phyloP scores from a whole-genome alignment of 2,797 vertebrate genomes.

The Chiloscyllium punctatum region DNA sequence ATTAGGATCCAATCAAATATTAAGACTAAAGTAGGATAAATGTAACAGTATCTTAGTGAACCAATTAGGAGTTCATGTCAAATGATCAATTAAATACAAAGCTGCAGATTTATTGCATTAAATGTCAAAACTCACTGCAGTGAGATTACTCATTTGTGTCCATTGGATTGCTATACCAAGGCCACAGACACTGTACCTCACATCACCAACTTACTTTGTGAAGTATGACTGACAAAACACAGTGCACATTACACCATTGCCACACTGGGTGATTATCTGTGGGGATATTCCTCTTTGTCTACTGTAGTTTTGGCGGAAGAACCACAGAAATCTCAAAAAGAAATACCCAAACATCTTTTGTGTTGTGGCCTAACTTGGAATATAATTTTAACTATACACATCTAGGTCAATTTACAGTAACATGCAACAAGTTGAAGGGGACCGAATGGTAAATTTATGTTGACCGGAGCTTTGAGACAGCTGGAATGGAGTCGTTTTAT shows the following conservation, averaged over 20 bases:
- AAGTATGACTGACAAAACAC: background rate
- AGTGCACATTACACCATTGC: background rate
- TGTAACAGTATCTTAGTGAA: background rate
- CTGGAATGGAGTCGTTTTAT: too few relatives aligned
- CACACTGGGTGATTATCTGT: background rate
- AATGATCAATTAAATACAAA: background rate
- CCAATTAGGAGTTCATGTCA: background rate
- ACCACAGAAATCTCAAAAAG: background rate
- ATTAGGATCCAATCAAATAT: background rate
- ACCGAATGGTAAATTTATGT: too few relatives aligned
- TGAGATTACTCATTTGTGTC: background rate
- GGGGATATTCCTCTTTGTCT: background rate
- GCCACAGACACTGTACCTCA: background rate
- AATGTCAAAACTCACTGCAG: background rate
- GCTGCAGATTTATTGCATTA: background rate
- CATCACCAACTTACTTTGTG: background rate
- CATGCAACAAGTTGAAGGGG: too few relatives aligned
- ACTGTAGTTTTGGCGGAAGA: background rate
- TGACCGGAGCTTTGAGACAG: too few relatives aligned
- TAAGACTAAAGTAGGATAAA: too few relatives aligned
- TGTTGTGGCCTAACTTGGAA: background rate
- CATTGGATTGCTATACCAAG: background rate
- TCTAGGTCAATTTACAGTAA: too few relatives aligned
- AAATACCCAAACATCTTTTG: background rate
- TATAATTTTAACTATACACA: too few relatives aligned